Conservation (phyloP, 2,888 invertebrate genomes). For the Phalera bucephala region DNA sequence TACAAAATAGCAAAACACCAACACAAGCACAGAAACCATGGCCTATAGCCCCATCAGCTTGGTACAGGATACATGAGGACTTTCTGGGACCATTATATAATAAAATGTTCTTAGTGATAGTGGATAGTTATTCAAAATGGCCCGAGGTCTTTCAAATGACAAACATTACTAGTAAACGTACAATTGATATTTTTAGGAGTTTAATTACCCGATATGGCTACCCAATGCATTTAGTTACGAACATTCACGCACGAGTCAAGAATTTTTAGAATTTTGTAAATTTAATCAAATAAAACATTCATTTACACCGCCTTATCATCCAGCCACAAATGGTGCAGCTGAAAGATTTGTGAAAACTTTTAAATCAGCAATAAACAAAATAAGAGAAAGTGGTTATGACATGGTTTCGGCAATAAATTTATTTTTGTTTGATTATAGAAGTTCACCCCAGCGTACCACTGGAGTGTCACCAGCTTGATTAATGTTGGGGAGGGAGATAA, state of each 20-base stretch:
- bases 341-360: constrained; percentile 9
- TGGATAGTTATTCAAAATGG: constrained; percentile 1
- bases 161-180: neutral
- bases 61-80: constrained; percentile 5
- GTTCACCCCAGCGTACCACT: constrained; percentile 9
- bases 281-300: neutral
- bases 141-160: constrained; percentile 4
- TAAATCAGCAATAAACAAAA: neutral
- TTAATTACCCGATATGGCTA: neutral
- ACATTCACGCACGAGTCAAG: neutral
- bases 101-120: neutral
- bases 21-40: neutral
- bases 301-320: constrained; percentile 1
- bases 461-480: constrained; percentile 10
- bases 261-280: neutral
- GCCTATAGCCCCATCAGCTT: neutral
- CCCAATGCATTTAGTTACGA: neutral
- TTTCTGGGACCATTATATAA: constrained; percentile 1
- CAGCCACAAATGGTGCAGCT: no score
- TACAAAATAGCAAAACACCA: neutral
- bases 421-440: constrained; percentile 15
- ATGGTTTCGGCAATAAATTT: constrained; percentile 8
- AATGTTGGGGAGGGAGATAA: constrained; percentile 12
- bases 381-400: constrained; percentile 5
- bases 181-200: neutral